These are phyloP conservation scores for Synergus itoensis DNA, from an alignment of 2,888 invertebrate species.

Conservation along the genomic window DNA sequence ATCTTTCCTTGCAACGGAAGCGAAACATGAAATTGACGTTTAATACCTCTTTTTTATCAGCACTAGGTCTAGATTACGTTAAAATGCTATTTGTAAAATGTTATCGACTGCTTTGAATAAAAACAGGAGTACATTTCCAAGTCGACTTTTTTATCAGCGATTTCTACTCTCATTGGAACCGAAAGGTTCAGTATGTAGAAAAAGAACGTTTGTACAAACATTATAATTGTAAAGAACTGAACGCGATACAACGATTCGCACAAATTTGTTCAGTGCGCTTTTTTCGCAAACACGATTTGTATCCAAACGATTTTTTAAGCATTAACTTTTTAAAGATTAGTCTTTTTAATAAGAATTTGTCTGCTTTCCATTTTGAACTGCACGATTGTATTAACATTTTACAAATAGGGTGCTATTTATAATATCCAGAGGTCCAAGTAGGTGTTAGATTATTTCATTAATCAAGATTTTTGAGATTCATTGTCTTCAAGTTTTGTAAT, in stretches of 20 bases:
- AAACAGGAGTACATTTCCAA: slow-evolving; percentile 44
- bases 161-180: neutral
- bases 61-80: slow-evolving; percentile 58
- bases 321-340: neutral
- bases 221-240: slow-evolving; percentile 27
- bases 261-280: slow-evolving; percentile 49
- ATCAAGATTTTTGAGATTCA: slow-evolving; percentile 61
- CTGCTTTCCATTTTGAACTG: slow-evolving; percentile 45
- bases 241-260: slow-evolving; percentile 46
- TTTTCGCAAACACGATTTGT: neutral
- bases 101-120: slow-evolving; percentile 62
- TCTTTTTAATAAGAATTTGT: slow-evolving; percentile 39
- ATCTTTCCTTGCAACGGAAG: slow-evolving; percentile 54
- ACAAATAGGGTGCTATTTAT: slow-evolving; percentile 59
- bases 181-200: slow-evolving; percentile 50
- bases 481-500: slow-evolving; percentile 47
- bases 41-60: slow-evolving; percentile 48
- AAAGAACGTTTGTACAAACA: slow-evolving; percentile 51
- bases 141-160: slow-evolving; percentile 16
- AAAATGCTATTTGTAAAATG: slow-evolving; percentile 66
- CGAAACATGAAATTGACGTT: slow-evolving; percentile 50
- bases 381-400: slow-evolving; percentile 57
- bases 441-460: slow-evolving; percentile 59
- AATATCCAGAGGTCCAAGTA: slow-evolving; percentile 59
- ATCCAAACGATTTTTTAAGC: neutral